Evolutionary conservation across 2,888 invertebrate species (phyloP).

Genomic region (Tortricodes alternella): DNA sequence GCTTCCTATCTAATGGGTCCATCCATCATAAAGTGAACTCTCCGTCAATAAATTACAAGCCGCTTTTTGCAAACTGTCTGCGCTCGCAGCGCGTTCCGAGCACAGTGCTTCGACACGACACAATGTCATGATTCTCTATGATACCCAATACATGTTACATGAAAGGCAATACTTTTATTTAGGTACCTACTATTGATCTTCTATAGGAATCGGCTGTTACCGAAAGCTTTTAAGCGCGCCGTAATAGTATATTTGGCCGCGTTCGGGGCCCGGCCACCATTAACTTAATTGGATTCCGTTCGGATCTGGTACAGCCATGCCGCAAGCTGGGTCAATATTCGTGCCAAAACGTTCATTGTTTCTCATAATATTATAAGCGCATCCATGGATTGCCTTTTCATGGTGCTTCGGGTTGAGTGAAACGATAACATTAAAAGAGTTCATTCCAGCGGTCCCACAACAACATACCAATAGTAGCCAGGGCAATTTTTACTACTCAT

Average conservation of each 20-base stretch:
- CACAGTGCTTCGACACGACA: background rate
- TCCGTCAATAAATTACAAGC: too few relatives aligned
- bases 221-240: slow-evolving; percentile 47
- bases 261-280: slow-evolving; percentile 44
- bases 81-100: background rate
- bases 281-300: slow-evolving; percentile 54
- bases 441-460: too few relatives aligned
- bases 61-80: too few relatives aligned
- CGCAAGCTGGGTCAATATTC: slow-evolving; percentile 43
- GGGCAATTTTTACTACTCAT: too few relatives aligned
- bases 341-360: slow-evolving; percentile 45
- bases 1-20: too few relatives aligned
- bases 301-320: slow-evolving; percentile 39
- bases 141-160: slow-evolving; percentile 32
- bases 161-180: slow-evolving; percentile 40
- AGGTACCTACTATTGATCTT: slow-evolving; percentile 39
- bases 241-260: slow-evolving; percentile 48
- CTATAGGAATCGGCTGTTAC: slow-evolving; percentile 41
- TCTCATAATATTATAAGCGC: slow-evolving; percentile 36
- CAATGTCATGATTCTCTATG: slow-evolving; percentile 24
- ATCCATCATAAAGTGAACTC: too few relatives aligned
- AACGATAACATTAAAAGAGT: slow-evolving; percentile 17
- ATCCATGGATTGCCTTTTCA: slow-evolving; percentile 28
- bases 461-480: too few relatives aligned
- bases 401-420: slow-evolving; percentile 18